These are phyloP conservation scores for Drosophila pseudotakahashii DNA, from an alignment of 2,888 invertebrate species.

Conservation along the genomic window DNA sequence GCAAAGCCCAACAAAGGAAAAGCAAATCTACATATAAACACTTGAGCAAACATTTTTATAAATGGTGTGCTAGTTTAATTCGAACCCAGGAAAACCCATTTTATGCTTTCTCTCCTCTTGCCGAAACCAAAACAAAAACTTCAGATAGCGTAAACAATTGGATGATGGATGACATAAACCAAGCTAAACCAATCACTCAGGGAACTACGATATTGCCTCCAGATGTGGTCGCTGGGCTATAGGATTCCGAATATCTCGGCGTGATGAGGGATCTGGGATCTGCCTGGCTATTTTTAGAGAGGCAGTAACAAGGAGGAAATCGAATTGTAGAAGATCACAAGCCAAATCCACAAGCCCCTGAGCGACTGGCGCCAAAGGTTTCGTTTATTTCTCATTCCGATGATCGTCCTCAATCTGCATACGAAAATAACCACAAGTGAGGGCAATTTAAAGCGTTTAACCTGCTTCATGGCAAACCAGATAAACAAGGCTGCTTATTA, in stretches of 20 bases:
- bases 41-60: conserved; percentile 41
- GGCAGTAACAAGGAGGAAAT: conserved; percentile 2
- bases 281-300: conserved; percentile 12
- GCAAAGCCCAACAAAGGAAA: conserved; percentile 1
- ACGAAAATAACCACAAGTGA: conserved; percentile 15
- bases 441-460: conserved; percentile 39
- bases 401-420: conserved; percentile 26
- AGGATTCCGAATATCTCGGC: conserved; percentile 18
- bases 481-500: conserved; percentile 53
- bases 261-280: conserved; percentile 13
- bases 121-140: conserved; percentile 52
- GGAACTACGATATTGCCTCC: conserved; percentile 27
- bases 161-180: conserved; percentile 58
- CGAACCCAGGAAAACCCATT: not conserved
- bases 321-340: not conserved
- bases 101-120: conserved; percentile 18
- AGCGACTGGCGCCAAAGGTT: conserved; percentile 25
- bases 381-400: not conserved
- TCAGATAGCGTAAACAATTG: conserved; percentile 59
- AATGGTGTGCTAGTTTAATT: conserved; percentile 35
- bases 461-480: conserved; percentile 59
- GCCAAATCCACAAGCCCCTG: too few relatives aligned
- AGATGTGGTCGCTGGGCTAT: conserved; percentile 42
- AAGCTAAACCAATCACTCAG: conserved; percentile 29
- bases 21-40: conserved; percentile 23